These are phyloP conservation scores for Piaya cayana DNA, from an alignment of 2,113 vertebrate genomes.

Conservation along the genomic window DNA sequence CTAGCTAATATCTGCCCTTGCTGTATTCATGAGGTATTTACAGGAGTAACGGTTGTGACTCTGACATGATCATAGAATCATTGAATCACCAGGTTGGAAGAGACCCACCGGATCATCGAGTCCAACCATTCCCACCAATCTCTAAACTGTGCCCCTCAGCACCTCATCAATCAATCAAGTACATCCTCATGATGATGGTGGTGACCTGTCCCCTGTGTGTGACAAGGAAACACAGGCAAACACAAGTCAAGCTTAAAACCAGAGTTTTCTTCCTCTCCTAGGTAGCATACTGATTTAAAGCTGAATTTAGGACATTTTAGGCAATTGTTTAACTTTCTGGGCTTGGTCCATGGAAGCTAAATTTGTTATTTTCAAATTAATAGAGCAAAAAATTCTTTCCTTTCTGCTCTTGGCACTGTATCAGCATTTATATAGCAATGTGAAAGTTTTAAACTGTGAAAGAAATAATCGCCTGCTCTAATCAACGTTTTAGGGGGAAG, in stretches of 20 bases:
- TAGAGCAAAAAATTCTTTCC: neutral
- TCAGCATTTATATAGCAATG: neutral
- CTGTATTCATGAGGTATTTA: neutral
- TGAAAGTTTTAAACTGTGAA: slow-evolving; percentile 28
- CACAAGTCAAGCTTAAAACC: neutral
- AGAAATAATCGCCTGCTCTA: slow-evolving; percentile 25
- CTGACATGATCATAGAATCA: no score
- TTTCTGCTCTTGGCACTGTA: neutral
- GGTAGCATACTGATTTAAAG: neutral
- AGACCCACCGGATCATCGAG: no score
- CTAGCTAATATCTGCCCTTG: rapidly evolving
- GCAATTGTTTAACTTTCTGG: neutral
- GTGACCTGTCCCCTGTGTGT: neutral
- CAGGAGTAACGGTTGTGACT: neutral
- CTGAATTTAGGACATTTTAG: neutral
- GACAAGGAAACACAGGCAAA: neutral
- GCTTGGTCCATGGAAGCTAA: neutral
- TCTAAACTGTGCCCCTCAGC: no score
- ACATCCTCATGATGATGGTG: neutral
- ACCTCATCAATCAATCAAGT: no score
- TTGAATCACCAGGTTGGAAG: no score
- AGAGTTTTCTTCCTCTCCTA: neutral
- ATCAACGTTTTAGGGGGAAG: slow-evolving; percentile 18
- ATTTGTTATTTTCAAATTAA: neutral
- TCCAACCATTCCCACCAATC: no score